Evolutionary conservation across 1,140 invertebrate genomes (phyloP), one percentile per base, ranked within the genome.

Genomic region (Oreohelix idahoensis): DNA sequence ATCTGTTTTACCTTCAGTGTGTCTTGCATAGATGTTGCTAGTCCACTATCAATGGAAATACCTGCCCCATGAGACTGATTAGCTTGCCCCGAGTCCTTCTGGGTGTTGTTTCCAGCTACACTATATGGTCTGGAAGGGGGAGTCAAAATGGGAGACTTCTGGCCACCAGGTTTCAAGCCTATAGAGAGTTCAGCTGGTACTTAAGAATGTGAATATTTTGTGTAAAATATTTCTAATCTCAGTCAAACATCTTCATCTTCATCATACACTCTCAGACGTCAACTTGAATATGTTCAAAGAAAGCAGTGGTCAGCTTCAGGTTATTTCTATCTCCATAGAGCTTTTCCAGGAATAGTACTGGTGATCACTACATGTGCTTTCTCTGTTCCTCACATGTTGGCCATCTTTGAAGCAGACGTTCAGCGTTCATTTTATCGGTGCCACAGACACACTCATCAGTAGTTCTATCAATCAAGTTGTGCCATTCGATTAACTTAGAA

Each of bases 21-120:
- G 39, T 85, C 83, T 26, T 83, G 80, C 79, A 86, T 79, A 36
- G 83, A 82, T 49, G 70, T 49, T 0, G 81, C 71, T n/a, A 83
- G 42, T 0, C 83, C 83, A 80, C 82, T 83, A 78, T 86, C 83
- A 23, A 76, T 51, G 15, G 81, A 85, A 49, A 82, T 39, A 10
- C 80, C 80, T 15, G 80, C 70, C 26, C 29, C 39, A 29, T 74
- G 42, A 0, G 32, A 26, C 35, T 45, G 32, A 39, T n/a, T 75
- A 42, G 26, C 32, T 32, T 35, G 38, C 42, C 5, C 1, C 0
- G 13, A 10, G 20, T 80, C 42, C 23, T 20, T 51, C 29, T 36
- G 10, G n/a, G n/a, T 45, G 20, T 23, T 8, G 15, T 23, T 79
- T n/a, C 20, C 17, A 15, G 17, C 38, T 20, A 15, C 38, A 32